Evolutionary conservation across 2,113 vertebrate species (phyloP), one percentile per base, ranked within the genome.

Genomic region (Dryoscopus gambensis): DNA sequence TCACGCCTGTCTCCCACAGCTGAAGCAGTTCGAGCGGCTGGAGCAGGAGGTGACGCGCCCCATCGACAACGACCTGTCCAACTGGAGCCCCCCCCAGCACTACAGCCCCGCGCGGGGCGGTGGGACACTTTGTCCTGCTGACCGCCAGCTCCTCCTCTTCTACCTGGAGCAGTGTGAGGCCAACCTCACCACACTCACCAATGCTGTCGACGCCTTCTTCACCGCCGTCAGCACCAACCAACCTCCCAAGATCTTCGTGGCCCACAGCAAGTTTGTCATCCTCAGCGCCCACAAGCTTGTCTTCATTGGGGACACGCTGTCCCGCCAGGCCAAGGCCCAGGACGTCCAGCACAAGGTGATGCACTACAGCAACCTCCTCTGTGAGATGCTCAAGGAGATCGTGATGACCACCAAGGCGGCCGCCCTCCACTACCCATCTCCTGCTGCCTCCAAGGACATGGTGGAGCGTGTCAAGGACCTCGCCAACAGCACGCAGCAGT

Each of bases 191-290:
- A 99, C 99, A 0, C 98, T 99, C 73, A 99, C 98, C 96, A 99
- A 99, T 0, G 99, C 99, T 2, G 98, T 99, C 0, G 99, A 99
- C 5, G 99, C 99, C 96, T 99, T 99, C 97, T 99, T 99, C 96
- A 98, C 98, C 0, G 98, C 99, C 0, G 98, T 99, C 96, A 98
- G 98, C 97, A 98, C 98, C 97, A 99, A 99, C 97, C 99, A 99
- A 93, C 99, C 99, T 1, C 99, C 99, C 70, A 99, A 99, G 97
- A 99, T 99, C 96, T 99, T 99, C 0, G 99, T 99, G 94, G 99
- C 99, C 1, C 99, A 99, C 98, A 99, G 99, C 98, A 99, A 99
- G 93, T 99, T 99, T 0, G 98, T 99, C 98, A 99, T 99, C 96
- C 99, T 99, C 89, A 99, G 99, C 0, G 99, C 99, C 13, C 99